Percentiles rank a stretch among this genome's conserved stretches.
Evolutionary conservation across 2,113 vertebrate species (phyloP).

Genomic region (Rhegmatorhina hoffmannsi): DNA sequence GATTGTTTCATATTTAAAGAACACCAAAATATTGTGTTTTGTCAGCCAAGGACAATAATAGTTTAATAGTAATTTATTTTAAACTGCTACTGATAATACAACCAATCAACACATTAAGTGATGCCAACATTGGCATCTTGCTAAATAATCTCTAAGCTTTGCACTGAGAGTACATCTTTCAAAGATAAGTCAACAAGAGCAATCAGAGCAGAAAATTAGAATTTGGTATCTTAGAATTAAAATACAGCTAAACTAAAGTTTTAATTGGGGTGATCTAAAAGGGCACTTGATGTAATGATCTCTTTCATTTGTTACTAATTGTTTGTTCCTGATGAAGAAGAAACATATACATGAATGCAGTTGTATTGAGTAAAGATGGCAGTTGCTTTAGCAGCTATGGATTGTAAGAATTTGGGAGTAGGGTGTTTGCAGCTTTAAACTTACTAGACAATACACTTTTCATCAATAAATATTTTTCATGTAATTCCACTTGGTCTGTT

Average conservation of each 20-base stretch:
- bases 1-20: conserved; percentile 79
- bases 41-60: conserved; percentile 81
- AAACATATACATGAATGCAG: conserved; percentile 74
- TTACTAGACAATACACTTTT: conserved; percentile 4
- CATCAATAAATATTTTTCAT: background rate
- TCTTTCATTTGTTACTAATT: conserved; percentile 92
- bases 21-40: conserved; percentile 81
- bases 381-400: conserved; percentile 63
- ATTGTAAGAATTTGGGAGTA: conserved; percentile 38
- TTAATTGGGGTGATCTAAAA: conserved; percentile 98
- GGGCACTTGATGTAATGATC: conserved; percentile 97
- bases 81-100: conserved; percentile 84
- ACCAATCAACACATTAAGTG: conserved; percentile 86
- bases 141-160: conserved; percentile 90
- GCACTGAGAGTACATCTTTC: conserved; percentile 86
- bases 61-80: conserved; percentile 85
- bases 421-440: background rate
- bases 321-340: conserved; percentile 81
- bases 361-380: conserved; percentile 74
- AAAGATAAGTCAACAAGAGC: conserved; percentile 98
- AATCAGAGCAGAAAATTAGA: conserved; percentile 99
- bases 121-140: conserved; percentile 89
- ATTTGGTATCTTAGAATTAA: conserved; percentile 95
- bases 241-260: conserved; percentile 88
- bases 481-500: background rate